A percentile compares a stretch with the other conserved stretches of the same genome.
These are phyloP conservation scores for Enteromius thamalakanensis DNA, from an alignment of 2,797 vertebrate species.

Conservation along the genomic window DNA sequence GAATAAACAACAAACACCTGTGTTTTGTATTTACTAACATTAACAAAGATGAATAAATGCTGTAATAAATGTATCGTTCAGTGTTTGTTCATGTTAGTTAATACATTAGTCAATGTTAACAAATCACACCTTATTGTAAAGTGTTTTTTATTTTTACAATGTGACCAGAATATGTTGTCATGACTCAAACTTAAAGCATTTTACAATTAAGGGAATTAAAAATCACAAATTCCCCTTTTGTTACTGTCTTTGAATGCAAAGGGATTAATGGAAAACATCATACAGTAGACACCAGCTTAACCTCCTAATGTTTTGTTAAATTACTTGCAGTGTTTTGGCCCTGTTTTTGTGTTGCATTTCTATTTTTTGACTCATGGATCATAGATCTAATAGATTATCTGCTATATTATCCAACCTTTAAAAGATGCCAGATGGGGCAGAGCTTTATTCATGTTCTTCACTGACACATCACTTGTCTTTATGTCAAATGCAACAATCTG, in stretches of 20 bases:
- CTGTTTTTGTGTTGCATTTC: constrained; percentile 2
- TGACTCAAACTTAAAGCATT: background rate
- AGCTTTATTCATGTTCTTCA: background rate
- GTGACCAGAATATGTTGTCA: background rate
- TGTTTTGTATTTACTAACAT: too few species aligned
- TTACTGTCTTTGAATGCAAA: constrained; percentile 4
- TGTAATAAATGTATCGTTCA: too few species aligned
- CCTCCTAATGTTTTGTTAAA: background rate
- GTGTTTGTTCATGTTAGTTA: too few species aligned
- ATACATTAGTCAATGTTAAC: too few species aligned
- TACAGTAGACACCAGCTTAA: background rate
- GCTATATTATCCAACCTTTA: constrained; percentile 5
- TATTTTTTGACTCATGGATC: constrained; percentile 14
- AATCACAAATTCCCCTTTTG: background rate
- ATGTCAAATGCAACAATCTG: background rate
- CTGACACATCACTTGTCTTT: background rate
- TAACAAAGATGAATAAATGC: too few species aligned
- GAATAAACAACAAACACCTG: too few species aligned
- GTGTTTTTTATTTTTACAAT: background rate
- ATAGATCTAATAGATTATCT: background rate
- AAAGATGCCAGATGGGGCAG: background rate
- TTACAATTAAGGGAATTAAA: background rate
- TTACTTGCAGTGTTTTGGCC: constrained; percentile 4
- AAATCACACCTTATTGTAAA: too few species aligned
- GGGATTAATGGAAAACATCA: background rate